phyloP scores from a whole-genome alignment of 2,797 vertebrate genomes.

The Channallabes apus region DNA sequence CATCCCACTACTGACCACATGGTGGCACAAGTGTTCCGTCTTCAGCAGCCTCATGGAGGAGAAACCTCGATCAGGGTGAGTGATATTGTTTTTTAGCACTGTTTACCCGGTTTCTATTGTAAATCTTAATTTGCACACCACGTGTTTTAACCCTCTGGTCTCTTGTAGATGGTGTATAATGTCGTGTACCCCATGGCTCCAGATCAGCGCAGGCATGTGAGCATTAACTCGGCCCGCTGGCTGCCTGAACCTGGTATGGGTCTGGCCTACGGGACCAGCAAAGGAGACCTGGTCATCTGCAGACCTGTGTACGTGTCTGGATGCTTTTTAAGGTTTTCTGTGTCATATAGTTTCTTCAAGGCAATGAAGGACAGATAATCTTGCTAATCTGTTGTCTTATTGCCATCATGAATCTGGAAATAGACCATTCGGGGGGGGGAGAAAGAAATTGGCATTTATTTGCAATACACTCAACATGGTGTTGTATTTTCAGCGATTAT shows the following conservation, averaged over 20 bases:
- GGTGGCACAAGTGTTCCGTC: constrained; percentile 98
- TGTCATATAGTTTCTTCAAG: not conserved
- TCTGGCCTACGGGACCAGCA: constrained; percentile 97
- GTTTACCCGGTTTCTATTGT: not conserved
- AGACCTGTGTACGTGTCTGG: constrained; percentile 89
- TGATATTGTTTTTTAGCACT: constrained; percentile 17
- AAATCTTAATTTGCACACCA: not conserved
- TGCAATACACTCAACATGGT: constrained; percentile 45
- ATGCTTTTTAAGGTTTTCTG: not conserved
- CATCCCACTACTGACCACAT: constrained; percentile 98
- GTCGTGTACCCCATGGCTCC: constrained; percentile 83
- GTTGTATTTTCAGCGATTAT: constrained; percentile 80
- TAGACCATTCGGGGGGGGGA: not conserved
- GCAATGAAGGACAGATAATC: not conserved
- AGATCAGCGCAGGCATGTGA: constrained; percentile 96
- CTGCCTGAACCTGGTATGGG: constrained; percentile 95
- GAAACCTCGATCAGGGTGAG: constrained; percentile 98
- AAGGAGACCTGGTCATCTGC: constrained; percentile 97
- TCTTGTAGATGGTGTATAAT: constrained; percentile 55
- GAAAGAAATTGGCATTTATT: not conserved
- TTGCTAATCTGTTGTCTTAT: constrained; percentile 34
- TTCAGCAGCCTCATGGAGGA: constrained; percentile 96
- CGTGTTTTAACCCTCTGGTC: not conserved
- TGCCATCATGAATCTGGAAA: constrained; percentile 56
- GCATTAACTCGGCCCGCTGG: constrained; percentile 98